Evolutionary conservation across 1,140 invertebrate species (phyloP), one percentile per base, ranked within the genome.

Genomic region (Psilanteris sp.): DNA sequence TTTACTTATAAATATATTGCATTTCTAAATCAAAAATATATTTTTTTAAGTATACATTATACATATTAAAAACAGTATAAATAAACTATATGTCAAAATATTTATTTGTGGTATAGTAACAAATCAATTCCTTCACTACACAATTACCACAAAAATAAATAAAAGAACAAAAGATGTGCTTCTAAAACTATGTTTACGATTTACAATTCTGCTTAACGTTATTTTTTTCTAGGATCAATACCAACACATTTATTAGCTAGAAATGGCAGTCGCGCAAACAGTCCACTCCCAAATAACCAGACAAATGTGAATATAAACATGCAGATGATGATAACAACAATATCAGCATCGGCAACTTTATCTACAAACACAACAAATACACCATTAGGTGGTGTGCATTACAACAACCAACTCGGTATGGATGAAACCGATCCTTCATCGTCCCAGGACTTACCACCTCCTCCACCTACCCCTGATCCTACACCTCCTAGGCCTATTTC

Each of bases 401-500:
- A 79, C 26, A 70, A 72, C 24, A 67, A 72, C 20, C 72, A 80
- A n/a, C 71, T 86, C 22, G 84, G 86, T 3, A 64, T 83, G 9
- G 87, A 88, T 32, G 87, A 89, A 52, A 85, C 82, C 0, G 87
- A 88, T 48, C 83, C 88, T 2, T 83, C 78, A 3, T 83, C 64
- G 9, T 74, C 81, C 0, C 85, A 88, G 34, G 87, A 89, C 68
- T 66, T 89, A 27, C 89, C 88, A 1, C 89, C 89, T 7, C 87
- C 89, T 2, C 89, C 89, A 1, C 90, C 90, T n/a, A 90, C 89
- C 59, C 91, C 90, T 0, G 91, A 91, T 82, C 90, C 91, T 18
- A 87, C 90, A 31, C 91, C 91, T 3, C 90, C 91, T 6, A 88
- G 91, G 24, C 90, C 91, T 3, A 89, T 89, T 29, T 90, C 90